phyloP scores from a whole-genome alignment of 2,888 invertebrate species.

The Portevinia maculata region DNA sequence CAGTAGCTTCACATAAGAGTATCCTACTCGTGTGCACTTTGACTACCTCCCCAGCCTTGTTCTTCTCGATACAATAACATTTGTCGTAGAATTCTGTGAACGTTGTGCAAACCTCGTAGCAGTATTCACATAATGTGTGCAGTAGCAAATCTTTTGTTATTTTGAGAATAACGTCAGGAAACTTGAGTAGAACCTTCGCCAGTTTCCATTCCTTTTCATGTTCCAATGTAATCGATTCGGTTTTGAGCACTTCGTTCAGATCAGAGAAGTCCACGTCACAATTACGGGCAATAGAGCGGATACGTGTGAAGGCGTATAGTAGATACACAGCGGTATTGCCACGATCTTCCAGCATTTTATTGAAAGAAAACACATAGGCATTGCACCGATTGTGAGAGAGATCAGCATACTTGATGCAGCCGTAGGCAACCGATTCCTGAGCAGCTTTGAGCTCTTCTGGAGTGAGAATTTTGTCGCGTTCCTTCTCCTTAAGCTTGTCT shows the following conservation, averaged over 20 bases:
- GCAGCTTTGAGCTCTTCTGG: conserved; percentile 91
- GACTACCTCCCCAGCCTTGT: conserved; percentile 90
- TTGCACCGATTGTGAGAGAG: conserved; percentile 95
- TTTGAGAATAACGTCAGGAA: conserved; percentile 93
- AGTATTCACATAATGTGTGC: conserved; percentile 96
- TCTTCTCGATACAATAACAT: conserved; percentile 98
- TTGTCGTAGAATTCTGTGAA: conserved; percentile 99
- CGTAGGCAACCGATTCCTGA: conserved; percentile 96
- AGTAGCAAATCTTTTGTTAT: conserved; percentile 92
- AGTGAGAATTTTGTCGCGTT: conserved; percentile 91
- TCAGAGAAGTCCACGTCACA: conserved; percentile 84
- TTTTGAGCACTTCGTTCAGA: conserved; percentile 85
- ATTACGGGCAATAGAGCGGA: conserved; percentile 93
- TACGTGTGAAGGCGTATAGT: conserved; percentile 96
- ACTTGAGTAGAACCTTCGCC: conserved; percentile 92
- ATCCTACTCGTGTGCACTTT: conserved; percentile 94
- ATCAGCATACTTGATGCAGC: conserved; percentile 99
- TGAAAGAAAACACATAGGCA: conserved; percentile 99
- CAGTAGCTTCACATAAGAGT: conserved; percentile 95
- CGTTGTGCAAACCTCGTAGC: conserved; percentile 95
- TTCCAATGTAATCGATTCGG: conserved; percentile 86
- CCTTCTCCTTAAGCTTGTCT: conserved; percentile 94
- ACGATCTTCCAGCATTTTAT: conserved; percentile 99
- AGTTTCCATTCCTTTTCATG: conserved; percentile 98
- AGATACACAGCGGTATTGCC: conserved; percentile 99